These are phyloP conservation scores for Orgyia antiqua DNA, from an alignment of 2,888 invertebrate species.

Conservation along the genomic window DNA sequence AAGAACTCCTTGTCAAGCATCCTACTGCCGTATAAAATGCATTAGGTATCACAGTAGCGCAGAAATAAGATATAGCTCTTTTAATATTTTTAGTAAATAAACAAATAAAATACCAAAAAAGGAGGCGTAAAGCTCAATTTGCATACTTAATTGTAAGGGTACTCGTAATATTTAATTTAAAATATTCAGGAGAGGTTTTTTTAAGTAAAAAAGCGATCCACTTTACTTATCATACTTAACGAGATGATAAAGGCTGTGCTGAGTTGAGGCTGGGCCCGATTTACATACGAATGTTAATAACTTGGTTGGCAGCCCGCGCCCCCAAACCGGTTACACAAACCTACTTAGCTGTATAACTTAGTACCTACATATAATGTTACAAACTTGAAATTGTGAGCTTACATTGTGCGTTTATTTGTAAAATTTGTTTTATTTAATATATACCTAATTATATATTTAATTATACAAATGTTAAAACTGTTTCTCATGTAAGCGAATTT, in stretches of 20 bases:
- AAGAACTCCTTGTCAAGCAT: too few relatives aligned
- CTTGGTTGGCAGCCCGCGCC: conserved; percentile 45
- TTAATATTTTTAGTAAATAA: not conserved
- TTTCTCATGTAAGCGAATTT: too few relatives aligned
- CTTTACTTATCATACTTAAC: conserved; percentile 53
- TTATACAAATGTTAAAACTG: too few relatives aligned
- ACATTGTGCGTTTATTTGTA: too few relatives aligned
- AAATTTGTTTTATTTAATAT: too few relatives aligned
- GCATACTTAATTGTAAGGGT: conserved; percentile 23
- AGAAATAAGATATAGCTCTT: too few relatives aligned
- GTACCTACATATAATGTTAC: not conserved
- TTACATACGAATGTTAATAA: conserved; percentile 72
- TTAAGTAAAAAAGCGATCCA: conserved; percentile 42
- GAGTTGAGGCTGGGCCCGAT: conserved; percentile 56
- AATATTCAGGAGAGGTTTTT: conserved; percentile 23
- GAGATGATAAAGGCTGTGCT: conserved; percentile 57
- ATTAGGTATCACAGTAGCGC: too few relatives aligned
- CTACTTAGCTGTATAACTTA: conserved; percentile 9
- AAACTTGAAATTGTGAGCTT: too few relatives aligned
- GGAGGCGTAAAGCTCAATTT: conserved; percentile 20
- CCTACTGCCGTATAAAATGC: too few relatives aligned
- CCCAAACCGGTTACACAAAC: conserved; percentile 23
- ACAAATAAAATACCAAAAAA: not conserved
- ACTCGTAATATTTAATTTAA: conserved; percentile 25
- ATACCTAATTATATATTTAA: too few relatives aligned